Evolutionary conservation across 1,140 invertebrate genomes (phyloP).

Genomic region (Carposina sasakii): DNA sequence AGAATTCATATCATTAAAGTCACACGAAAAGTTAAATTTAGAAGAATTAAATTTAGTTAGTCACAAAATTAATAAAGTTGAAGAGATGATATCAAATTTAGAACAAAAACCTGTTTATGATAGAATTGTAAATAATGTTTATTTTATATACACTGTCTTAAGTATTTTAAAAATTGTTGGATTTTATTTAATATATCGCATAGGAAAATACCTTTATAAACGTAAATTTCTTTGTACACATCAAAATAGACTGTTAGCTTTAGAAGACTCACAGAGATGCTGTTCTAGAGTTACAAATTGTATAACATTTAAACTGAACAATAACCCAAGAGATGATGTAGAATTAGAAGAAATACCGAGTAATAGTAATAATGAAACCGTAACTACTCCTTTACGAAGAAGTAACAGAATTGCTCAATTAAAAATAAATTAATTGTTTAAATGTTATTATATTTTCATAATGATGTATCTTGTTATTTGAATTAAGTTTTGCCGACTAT

Average conservation of each 20-base stretch:
- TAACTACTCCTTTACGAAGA: background rate
- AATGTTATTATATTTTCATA: no score
- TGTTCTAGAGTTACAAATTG: conserved; percentile 10
- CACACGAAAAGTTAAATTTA: conserved; percentile 15
- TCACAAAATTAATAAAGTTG: conserved; percentile 16
- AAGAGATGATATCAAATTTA: background rate
- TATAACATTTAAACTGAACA: conserved; percentile 8
- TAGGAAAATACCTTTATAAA: conserved; percentile 18
- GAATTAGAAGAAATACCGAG: background rate
- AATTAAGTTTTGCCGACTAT: no score
- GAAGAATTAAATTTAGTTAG: conserved; percentile 18
- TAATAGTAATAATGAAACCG: background rate
- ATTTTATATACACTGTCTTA: conserved; percentile 5
- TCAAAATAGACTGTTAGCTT: conserved; percentile 1
- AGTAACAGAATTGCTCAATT: background rate
- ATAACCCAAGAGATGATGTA: background rate
- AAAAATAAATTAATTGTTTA: background rate
- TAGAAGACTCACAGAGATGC: conserved; percentile 4
- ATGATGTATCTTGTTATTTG: no score
- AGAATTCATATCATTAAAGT: conserved; percentile 16
- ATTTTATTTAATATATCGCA: conserved; percentile 14
- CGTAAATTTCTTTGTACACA: conserved; percentile 19
- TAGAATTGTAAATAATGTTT: conserved; percentile 7
- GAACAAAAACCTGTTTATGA: background rate
- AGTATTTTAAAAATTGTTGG: conserved; percentile 8